Base-by-base conservation (phyloP, 2,888 invertebrate species). In the Macaria notata region DNA sequence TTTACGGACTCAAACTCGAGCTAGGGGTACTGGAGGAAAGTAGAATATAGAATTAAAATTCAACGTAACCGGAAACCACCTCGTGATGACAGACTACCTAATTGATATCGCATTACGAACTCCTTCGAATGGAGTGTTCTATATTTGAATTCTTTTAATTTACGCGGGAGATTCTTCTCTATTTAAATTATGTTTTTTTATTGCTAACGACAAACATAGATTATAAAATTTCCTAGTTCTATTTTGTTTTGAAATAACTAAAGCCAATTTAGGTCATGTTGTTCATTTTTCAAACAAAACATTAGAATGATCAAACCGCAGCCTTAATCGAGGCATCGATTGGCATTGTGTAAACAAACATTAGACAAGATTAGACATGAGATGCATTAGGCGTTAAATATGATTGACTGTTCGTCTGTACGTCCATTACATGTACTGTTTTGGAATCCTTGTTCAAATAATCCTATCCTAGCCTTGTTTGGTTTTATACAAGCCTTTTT, bases 51-150 rank as follows among this genome's bases (percentile, higher is more conserved):
- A 75, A 75, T 75, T 72, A 75, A 79, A 78, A 74, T 77, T 73
- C 69, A 70, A 71, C 66, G 84, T 69, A 84, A 88, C 70, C 59
- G 63, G 71, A 88, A 66, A 76, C 80, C 63, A 69, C 47, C 31
- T 54, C 60, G 64, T 62, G 83, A 71, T 76, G 88, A 86, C 85
- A 81, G 82, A 73, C 76, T 72, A 79, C 76, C 83, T 88, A 86
- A 88, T 87, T 87, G 85, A 85, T 88, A 87, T 89, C 85, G 74
- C 69, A 78, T 88, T 87, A 68, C 84, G 64, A 66, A 68, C 70
- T 62, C 68, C 66, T 76, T 75, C 72, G 68, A 76, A 77, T 73
- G 30, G 81, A 86, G 83, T 78, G 80, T 72, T 83, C 79, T 83
- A 84, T 83, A 81, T 79, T 71, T 54, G 74, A 78, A 60, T 49